phyloP scores from a whole-genome alignment of 92 coral and sea anemone species.

The Actinostola sp. region DNA sequence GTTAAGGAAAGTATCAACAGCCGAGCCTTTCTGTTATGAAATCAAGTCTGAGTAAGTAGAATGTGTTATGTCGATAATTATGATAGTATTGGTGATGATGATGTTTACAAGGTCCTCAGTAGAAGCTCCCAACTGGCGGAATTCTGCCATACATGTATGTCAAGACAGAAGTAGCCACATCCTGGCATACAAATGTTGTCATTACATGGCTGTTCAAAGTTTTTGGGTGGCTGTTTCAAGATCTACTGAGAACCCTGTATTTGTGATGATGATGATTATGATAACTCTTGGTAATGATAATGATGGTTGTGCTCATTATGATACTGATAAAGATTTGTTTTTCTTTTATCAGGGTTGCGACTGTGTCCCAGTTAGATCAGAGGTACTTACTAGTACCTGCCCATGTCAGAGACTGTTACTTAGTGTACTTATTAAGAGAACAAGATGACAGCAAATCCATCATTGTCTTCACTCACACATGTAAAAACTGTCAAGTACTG shows the following conservation, averaged over 20 bases:
- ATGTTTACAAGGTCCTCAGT: not conserved
- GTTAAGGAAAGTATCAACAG: constrained; percentile 70
- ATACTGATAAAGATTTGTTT: not conserved
- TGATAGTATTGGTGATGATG: too few species aligned
- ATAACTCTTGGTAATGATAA: too few species aligned
- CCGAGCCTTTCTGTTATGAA: constrained; percentile 88
- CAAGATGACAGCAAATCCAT: constrained; percentile 77
- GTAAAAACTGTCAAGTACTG: constrained; percentile 87
- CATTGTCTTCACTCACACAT: constrained; percentile 91
- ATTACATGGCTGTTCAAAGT: too few species aligned
- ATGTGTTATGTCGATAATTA: not conserved
- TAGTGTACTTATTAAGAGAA: constrained; percentile 79
- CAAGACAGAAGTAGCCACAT: too few species aligned
- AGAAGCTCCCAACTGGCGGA: too few species aligned
- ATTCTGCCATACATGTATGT: too few species aligned
- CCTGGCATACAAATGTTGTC: too few species aligned
- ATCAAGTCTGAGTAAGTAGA: constrained; percentile 91
- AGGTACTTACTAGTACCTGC: constrained; percentile 80
- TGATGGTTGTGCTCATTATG: too few species aligned
- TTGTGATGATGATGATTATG: too few species aligned
- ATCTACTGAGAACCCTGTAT: too few species aligned
- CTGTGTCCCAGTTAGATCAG: constrained; percentile 88
- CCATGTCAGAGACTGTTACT: constrained; percentile 87
- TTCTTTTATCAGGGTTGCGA: constrained; percentile 68
- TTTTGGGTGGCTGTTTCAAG: too few species aligned